Conservation (phyloP, 2,797 vertebrate species). For the Phoxinus dragarum region DNA sequence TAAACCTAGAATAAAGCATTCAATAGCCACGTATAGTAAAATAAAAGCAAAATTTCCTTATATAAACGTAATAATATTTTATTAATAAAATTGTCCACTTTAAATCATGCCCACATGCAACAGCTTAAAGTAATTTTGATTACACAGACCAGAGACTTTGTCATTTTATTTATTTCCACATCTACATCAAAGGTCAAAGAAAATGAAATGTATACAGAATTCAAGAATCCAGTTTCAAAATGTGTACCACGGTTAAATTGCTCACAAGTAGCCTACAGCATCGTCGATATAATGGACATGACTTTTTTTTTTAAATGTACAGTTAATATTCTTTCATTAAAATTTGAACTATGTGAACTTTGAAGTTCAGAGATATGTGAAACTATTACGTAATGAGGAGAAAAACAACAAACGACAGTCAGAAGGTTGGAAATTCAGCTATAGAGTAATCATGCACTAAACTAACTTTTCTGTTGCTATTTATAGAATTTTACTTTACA, state of each 20-base stretch:
- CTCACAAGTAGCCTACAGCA: neutral
- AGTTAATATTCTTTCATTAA: neutral
- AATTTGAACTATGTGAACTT: neutral
- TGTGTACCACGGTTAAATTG: neutral
- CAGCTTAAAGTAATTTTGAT: neutral
- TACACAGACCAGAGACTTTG: neutral
- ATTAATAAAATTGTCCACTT: neutral
- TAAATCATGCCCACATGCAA: neutral
- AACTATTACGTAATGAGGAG: neutral
- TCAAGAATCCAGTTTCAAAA: neutral
- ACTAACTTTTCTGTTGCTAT: neutral
- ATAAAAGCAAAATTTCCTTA: neutral
- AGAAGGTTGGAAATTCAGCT: neutral
- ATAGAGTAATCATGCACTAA: neutral
- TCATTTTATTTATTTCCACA: neutral
- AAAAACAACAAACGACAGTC: neutral
- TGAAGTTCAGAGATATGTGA: neutral
- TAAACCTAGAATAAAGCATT: neutral
- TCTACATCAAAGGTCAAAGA: neutral
- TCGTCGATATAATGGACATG: neutral
- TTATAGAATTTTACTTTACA: neutral
- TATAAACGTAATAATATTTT: neutral
- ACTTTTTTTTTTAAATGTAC: too few species aligned
- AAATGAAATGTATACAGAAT: neutral
- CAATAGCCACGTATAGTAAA: neutral